Evolutionary conservation across 2,888 invertebrate genomes (phyloP).

Genomic region (Drosophila meridiana): DNA sequence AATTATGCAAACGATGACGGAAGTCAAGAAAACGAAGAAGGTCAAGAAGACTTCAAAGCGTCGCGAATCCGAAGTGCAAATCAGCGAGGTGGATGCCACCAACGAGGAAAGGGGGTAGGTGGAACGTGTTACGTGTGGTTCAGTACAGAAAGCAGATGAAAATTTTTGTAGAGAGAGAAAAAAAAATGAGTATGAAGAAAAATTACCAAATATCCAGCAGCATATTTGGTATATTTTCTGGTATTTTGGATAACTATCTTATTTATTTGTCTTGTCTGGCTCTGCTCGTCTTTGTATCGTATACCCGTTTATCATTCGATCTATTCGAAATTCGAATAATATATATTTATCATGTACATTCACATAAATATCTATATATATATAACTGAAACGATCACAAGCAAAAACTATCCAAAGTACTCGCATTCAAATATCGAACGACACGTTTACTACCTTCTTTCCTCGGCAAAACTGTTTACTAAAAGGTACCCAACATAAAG

Average conservation of each 20-base stretch:
- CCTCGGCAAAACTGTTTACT: constrained; percentile 79
- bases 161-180: background rate
- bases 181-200: background rate
- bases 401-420: constrained; percentile 54
- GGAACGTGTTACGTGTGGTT: constrained; percentile 86
- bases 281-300: constrained; percentile 38
- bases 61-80: constrained; percentile 93
- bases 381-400: constrained; percentile 43
- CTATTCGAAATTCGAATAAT: constrained; percentile 23
- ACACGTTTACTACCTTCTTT: constrained; percentile 83
- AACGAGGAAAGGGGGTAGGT: constrained; percentile 93
- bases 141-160: constrained; percentile 40
- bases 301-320: constrained; percentile 28
- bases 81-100: constrained; percentile 91
- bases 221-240: constrained; percentile 25
- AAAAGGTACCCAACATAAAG: constrained; percentile 80
- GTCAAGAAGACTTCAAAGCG: constrained; percentile 95
- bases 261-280: constrained; percentile 12
- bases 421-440: constrained; percentile 70
- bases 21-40: constrained; percentile 94
- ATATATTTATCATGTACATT: constrained; percentile 40
- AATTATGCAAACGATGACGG: constrained; percentile 93
- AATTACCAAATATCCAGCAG: constrained; percentile 1
- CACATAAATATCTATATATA: constrained; percentile 22
- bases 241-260: constrained; percentile 41